phyloP scores from a whole-genome alignment of 2,113 vertebrate genomes.

The Gymnogyps californianus region DNA sequence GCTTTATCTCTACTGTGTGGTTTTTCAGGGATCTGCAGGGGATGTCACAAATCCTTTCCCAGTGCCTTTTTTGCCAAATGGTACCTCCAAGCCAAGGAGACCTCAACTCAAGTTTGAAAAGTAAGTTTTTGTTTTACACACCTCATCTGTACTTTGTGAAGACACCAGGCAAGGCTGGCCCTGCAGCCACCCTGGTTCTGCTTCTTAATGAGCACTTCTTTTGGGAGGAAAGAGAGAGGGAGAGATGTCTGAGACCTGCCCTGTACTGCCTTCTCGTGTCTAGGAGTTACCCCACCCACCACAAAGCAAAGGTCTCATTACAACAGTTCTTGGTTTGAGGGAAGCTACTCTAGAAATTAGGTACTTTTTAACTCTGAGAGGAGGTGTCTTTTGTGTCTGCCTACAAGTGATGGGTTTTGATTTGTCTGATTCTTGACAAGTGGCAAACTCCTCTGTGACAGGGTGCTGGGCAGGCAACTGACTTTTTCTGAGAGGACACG shows the following conservation, averaged over 20 bases:
- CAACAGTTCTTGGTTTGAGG: neutral
- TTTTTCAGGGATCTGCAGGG: slow-evolving; percentile 72
- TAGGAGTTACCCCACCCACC: neutral
- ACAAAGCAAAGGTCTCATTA: neutral
- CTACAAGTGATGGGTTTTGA: neutral
- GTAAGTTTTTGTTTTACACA: slow-evolving; percentile 65
- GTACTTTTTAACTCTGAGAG: neutral
- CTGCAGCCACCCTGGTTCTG: neutral
- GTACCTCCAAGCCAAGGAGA: slow-evolving; percentile 71
- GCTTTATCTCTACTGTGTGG: neutral
- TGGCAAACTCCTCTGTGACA: neutral
- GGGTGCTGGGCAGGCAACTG: neutral
- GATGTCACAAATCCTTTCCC: slow-evolving; percentile 63
- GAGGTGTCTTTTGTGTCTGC: neutral
- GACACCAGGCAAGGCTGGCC: neutral
- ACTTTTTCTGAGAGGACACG: neutral
- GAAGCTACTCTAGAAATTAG: neutral
- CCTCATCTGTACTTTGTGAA: neutral
- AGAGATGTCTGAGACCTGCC: neutral
- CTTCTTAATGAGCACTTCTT: neutral
- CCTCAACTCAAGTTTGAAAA: slow-evolving; percentile 75
- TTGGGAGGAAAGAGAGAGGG: neutral
- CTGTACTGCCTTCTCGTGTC: neutral
- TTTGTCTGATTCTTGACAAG: neutral
- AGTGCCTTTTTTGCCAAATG: slow-evolving; percentile 76